A percentile compares a stretch with the other conserved stretches of the same genome.
Evolutionary conservation across 1,140 invertebrate species (phyloP).

Genomic region (Anadara kagoshimensis): DNA sequence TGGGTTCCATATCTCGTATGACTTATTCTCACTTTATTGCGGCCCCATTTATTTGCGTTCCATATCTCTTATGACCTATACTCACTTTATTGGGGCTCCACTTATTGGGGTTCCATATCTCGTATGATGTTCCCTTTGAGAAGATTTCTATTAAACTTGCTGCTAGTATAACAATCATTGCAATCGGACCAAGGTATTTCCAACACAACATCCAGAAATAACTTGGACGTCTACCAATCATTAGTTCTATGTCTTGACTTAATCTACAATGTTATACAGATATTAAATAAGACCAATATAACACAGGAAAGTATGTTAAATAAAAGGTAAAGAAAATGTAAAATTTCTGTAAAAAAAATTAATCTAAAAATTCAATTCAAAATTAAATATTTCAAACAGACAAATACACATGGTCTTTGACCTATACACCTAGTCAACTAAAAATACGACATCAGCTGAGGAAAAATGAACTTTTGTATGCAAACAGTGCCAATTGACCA

Average conservation of each 20-base stretch:
- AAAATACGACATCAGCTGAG: too few relatives aligned
- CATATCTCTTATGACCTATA: too few relatives aligned
- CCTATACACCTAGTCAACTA: background rate
- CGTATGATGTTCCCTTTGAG: constrained; percentile 36
- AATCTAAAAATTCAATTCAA: background rate
- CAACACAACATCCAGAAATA: constrained; percentile 83
- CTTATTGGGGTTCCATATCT: constrained; percentile 38
- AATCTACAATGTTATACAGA: constrained; percentile 34
- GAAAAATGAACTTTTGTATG: too few relatives aligned
- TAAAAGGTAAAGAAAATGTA: background rate
- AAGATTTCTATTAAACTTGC: constrained; percentile 45
- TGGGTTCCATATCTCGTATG: too few relatives aligned
- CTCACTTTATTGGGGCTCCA: constrained; percentile 2
- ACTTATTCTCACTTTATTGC: too few relatives aligned
- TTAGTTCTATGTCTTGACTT: constrained; percentile 54
- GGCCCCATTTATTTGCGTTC: too few relatives aligned
- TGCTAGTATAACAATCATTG: constrained; percentile 77
- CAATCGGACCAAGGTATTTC: constrained; percentile 83
- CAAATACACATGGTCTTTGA: background rate
- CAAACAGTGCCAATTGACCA: too few relatives aligned
- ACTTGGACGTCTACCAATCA: constrained; percentile 48
- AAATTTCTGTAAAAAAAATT: background rate
- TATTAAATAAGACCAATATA: background rate
- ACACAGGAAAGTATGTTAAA: background rate
- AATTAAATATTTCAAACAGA: background rate